phyloP scores from a whole-genome alignment of 2,888 invertebrate species.

The Cactoblastis cactorum region DNA sequence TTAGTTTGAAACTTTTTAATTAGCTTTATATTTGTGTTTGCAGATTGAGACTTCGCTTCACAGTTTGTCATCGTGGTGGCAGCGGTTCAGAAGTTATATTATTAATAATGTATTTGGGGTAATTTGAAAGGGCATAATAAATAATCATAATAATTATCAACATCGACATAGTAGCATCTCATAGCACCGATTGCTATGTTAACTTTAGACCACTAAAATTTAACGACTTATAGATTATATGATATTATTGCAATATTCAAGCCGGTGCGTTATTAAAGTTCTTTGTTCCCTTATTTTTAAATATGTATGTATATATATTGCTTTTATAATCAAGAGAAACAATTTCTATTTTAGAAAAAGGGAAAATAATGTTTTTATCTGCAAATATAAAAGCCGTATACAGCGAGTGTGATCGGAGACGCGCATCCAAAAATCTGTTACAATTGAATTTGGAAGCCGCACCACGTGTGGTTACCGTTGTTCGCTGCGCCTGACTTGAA shows the following conservation, averaged over 20 bases:
- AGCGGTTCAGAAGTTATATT: slow-evolving; percentile 69
- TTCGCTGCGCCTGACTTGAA: slow-evolving; percentile 68
- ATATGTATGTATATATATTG: no score
- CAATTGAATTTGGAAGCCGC: slow-evolving; percentile 36
- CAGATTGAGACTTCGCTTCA: slow-evolving; percentile 73
- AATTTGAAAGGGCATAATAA: slow-evolving; percentile 9
- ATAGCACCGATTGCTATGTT: background rate
- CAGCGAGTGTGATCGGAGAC: slow-evolving; percentile 14
- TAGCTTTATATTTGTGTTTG: slow-evolving; percentile 80
- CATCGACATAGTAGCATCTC: background rate
- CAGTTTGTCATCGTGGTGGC: slow-evolving; percentile 66
- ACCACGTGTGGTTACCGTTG: slow-evolving; percentile 48
- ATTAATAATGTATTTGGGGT: slow-evolving; percentile 47
- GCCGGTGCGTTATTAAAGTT: no score
- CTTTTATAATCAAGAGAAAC: no score
- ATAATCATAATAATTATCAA: background rate
- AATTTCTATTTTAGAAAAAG: background rate
- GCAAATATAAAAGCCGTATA: background rate
- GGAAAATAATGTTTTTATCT: background rate
- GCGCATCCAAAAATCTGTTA: slow-evolving; percentile 32
- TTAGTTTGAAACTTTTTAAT: slow-evolving; percentile 79
- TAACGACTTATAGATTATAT: no score
- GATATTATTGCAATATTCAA: no score
- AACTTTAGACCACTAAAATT: no score
- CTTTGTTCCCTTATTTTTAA: no score